phyloP scores from a whole-genome alignment of 1,140 invertebrate species.

The Ceratosolen fusciceps region DNA sequence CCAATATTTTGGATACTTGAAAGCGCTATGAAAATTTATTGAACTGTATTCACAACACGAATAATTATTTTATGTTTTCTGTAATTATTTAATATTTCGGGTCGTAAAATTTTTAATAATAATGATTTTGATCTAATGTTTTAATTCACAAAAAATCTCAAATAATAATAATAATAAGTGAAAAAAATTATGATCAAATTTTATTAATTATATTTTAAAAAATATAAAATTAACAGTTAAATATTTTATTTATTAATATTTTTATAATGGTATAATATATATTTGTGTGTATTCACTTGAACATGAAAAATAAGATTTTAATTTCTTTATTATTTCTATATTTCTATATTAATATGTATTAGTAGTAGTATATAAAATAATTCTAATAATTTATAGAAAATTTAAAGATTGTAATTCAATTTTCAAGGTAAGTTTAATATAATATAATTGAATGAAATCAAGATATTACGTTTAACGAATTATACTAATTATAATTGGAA shows the following conservation, averaged over 20 bases:
- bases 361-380: neutral
- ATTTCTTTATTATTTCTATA: too few relatives aligned
- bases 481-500: neutral
- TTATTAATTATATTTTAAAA: neutral
- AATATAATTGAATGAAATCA: neutral
- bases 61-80: slow-evolving; percentile 16
- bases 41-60: slow-evolving; percentile 24
- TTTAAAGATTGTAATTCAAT: neutral
- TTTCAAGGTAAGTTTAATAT: neutral
- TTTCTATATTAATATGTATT: neutral
- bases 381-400: neutral
- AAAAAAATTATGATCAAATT: too few relatives aligned
- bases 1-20: too few relatives aligned
- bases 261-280: too few relatives aligned
- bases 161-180: too few relatives aligned
- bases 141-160: slow-evolving; percentile 16
- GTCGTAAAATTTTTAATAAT: slow-evolving; percentile 42
- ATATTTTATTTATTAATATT: too few relatives aligned
- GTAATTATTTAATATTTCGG: slow-evolving; percentile 34
- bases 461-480: neutral
- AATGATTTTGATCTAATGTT: slow-evolving; percentile 42
- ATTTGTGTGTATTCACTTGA: too few relatives aligned
- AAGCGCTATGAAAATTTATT: slow-evolving; percentile 10
- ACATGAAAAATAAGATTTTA: too few relatives aligned
- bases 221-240: too few relatives aligned